Conservation (phyloP, 2,888 invertebrate species). For the Caenorhabditis wallacei region DNA sequence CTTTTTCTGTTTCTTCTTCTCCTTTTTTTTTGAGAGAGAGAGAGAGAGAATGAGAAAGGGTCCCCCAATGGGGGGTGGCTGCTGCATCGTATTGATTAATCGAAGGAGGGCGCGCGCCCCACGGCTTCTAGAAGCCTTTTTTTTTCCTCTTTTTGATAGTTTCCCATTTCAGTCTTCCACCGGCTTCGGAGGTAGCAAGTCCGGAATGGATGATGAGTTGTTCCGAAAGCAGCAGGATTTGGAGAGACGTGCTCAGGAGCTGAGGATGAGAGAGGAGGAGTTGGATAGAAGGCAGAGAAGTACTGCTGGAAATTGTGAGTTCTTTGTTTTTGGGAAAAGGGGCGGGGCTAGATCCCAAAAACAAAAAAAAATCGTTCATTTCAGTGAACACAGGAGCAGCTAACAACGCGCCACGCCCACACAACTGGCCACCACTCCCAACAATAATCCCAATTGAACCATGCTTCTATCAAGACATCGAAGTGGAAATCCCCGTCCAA, state of each 20-base stretch:
- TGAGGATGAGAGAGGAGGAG: slow-evolving; percentile 87
- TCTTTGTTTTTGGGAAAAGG: neutral
- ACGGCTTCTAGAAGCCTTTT: neutral
- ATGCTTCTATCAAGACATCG: slow-evolving; percentile 99
- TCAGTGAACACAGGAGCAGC: slow-evolving; percentile 58
- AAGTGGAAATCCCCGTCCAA: slow-evolving; percentile 97
- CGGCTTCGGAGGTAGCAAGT: slow-evolving; percentile 30
- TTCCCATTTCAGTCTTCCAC: slow-evolving; percentile 38
- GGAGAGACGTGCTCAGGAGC: slow-evolving; percentile 80
- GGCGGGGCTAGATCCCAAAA: no score
- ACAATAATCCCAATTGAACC: slow-evolving; percentile 93
- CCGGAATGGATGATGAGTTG: slow-evolving; percentile 79
- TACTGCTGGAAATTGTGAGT: slow-evolving; percentile 57
- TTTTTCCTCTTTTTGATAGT: neutral
- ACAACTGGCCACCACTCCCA: slow-evolving; percentile 99
- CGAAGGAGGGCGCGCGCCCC: slow-evolving; percentile 5
- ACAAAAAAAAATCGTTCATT: no score
- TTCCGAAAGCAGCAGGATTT: slow-evolving; percentile 82
- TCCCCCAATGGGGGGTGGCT: neutral
- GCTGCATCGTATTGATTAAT: slow-evolving; percentile 57
- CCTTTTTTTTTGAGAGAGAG: neutral
- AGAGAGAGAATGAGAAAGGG: neutral
- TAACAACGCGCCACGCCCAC: slow-evolving; percentile 87
- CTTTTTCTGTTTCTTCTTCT: slow-evolving; percentile 22
- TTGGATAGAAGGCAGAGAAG: slow-evolving; percentile 85